Evolutionary conservation across 2,888 invertebrate species (phyloP), one percentile per base, ranked within the genome.

Genomic region (Arrhopalites spinosus): DNA sequence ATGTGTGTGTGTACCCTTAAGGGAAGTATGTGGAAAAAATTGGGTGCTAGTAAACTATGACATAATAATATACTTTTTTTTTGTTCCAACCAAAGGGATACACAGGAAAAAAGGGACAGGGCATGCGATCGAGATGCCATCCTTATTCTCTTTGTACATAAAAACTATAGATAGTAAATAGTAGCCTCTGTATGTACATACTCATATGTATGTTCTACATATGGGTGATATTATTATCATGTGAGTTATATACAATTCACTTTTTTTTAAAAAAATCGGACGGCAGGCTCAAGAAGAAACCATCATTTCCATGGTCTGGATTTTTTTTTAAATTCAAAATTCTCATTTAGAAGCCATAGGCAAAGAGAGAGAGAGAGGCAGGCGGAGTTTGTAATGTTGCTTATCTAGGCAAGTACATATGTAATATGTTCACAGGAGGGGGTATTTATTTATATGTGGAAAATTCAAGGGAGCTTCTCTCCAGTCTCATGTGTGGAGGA

Each of bases 51-150:
- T n/a, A n/a, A 67, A 74, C 67, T 67, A 74, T 66, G 27, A 56
- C 67, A 53, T 74, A 74, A 74, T 74, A 67, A 73, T 73, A 73
- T 47, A 66, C 73, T 73, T 66, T 53, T 73, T 73, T 73, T 23
- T 66, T 66, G n/a, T n/a, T n/a, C n/a, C n/a, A n/a, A n/a, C 30
- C 45, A 45, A 25, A 68, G 36, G 45, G 50, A 68, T n/a, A 11
- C 13, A 47, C 43, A 67, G 43, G 7, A 45, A n/a, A 66, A 66
- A 68, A 50, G 20, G 73, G 66, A 64, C 64, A 50, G 56, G 73
- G 50, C 71, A 70, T 70, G 70, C 70, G 56, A 70, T 70, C 56
- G 53, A 15, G 36, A 30, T 36, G 29, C 27, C 27, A 70, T 20
- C 13, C 66, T 36, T 36, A 3, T 36, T 36, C 5, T 11, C 36